Evolutionary conservation across 2,888 invertebrate species (phyloP), one percentile per base, ranked within the genome.

Genomic region (Leptinotarsa rubiginosa): DNA sequence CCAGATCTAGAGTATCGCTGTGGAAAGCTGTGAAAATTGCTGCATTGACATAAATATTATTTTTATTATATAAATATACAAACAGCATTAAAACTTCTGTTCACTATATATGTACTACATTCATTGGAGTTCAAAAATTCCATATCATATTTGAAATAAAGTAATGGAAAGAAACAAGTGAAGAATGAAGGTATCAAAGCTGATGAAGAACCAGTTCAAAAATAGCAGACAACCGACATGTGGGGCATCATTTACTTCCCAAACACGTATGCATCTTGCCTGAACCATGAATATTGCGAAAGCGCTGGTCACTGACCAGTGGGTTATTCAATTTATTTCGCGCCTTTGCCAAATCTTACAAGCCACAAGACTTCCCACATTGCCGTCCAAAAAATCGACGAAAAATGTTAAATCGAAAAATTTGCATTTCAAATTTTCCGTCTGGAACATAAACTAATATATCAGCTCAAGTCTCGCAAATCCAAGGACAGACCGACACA

Each of bases 191-290:
- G 10, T 31, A 31, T 5, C 31, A 31, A 10, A 10, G 41, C 41
- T 41, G 41, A 12, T 2, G 41, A 10, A 41, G 41, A 41, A 41
- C 41, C 41, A 41, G 41, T 41, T 41, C 41, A 31, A 31, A 31
- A 31, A 31, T 31, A 31, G 31, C 7, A 31, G 31, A 31, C 31
- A 41, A 41, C 41, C 41, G 41, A 41, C 41, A 25, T 25, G 4
- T 25, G 25, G 4, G 25, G 25, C 25, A 41, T 41, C 52, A 13
- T n/a, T 52, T 52, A n/a, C n/a, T 52, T 52, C n/a, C 13, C 52
- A 41, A n/a, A n/a, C 52, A n/a, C n/a, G 52, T 52, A 16, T 52
- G 52, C 52, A n/a, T 52, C 16, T 52, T 52, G 52, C 52, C 41
- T 41, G n/a, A 52, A 4, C 52, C n/a, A 2, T 15, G 15, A n/a